Evolutionary conservation across 2,797 vertebrate species (phyloP).

Genomic region (Garrulus glandarius): DNA sequence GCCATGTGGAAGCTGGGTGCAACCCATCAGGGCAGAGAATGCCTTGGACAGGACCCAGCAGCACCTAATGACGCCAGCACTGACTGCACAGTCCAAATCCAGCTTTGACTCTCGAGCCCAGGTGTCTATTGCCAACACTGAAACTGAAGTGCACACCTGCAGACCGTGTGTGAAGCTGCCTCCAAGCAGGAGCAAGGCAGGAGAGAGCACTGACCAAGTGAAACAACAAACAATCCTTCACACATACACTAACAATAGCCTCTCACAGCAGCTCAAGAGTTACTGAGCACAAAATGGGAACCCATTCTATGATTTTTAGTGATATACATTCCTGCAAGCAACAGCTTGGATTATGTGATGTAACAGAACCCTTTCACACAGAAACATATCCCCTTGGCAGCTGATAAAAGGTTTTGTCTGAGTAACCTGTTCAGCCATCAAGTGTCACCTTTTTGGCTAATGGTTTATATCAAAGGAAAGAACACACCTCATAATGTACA

Average conservation of each 20-base stretch:
- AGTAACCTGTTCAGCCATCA: neutral
- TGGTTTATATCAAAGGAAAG: constrained; percentile 5
- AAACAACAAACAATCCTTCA: neutral
- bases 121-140: fast-evolving
- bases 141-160: neutral
- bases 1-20: neutral
- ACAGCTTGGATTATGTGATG: neutral
- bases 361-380: neutral
- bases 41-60: neutral
- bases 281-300: neutral
- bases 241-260: fast-evolving
- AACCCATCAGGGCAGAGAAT: neutral
- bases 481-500: constrained; percentile 50
- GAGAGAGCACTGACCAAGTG: neutral
- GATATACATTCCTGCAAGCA: neutral
- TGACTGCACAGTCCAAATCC: neutral
- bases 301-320: neutral
- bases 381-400: neutral
- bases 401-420: neutral
- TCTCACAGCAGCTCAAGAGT: neutral
- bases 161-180: neutral
- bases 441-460: constrained; percentile 42
- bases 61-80: neutral
- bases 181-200: neutral
- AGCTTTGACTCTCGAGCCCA: neutral